Percentiles rank a stretch among this genome's conserved stretches.
Evolutionary conservation across 2,797 vertebrate genomes (phyloP).

Genomic region (Sebastes oblongus): DNA sequence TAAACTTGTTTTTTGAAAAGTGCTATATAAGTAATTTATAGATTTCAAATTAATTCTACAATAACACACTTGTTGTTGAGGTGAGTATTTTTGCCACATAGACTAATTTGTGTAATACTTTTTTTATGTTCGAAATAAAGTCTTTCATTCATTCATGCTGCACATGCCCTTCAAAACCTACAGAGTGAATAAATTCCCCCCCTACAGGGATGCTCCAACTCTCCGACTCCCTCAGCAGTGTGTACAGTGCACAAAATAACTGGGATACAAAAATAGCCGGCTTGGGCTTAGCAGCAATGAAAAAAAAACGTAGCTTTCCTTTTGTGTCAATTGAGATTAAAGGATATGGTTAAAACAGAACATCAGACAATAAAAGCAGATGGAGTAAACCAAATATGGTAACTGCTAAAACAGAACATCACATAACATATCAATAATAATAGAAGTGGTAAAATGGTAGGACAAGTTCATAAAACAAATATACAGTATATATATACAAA

Average conservation of each 20-base stretch:
- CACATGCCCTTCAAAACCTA: slow-evolving; percentile 30
- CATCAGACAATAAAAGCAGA: no score
- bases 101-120: neutral
- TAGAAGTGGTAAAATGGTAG: no score
- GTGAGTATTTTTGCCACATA: neutral
- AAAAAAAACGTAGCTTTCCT: slow-evolving; percentile 98
- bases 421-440: no score
- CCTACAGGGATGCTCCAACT: slow-evolving; percentile 61
- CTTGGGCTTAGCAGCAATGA: slow-evolving; percentile 87
- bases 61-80: neutral
- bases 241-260: slow-evolving; percentile 83
- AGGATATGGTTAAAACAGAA: no score
- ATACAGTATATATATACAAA: no score
- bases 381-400: no score
- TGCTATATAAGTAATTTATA: neutral
- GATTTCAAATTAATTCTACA: neutral
- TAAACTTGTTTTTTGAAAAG: neutral
- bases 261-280: slow-evolving; percentile 95
- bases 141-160: slow-evolving; percentile 22
- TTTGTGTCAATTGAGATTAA: slow-evolving; percentile 93
- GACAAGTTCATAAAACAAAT: no score
- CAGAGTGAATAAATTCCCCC: slow-evolving; percentile 16
- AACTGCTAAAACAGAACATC: no score
- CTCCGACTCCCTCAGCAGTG: slow-evolving; percentile 63
- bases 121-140: no score